phyloP scores from a whole-genome alignment of 2,113 vertebrate species.

The Pungitius pungitius region DNA sequence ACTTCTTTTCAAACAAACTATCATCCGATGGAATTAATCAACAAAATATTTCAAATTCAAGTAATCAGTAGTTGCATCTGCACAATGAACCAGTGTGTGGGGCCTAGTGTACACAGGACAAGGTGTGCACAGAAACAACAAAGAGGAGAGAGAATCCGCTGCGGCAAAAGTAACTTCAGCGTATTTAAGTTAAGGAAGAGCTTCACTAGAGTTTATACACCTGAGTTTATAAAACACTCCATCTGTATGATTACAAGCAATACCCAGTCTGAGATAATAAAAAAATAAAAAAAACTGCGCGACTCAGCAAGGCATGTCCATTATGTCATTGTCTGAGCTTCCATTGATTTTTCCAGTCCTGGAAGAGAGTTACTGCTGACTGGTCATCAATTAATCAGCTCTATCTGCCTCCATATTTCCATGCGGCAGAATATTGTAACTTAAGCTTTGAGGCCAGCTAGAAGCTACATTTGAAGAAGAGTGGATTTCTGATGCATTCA shows the following conservation, averaged over 20 bases:
- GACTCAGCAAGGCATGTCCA: slow-evolving; percentile 3
- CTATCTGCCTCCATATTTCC: slow-evolving; percentile 53
- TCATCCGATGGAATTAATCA: background rate
- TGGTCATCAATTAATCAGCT: slow-evolving; percentile 59
- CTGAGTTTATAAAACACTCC: background rate
- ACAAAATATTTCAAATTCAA: background rate
- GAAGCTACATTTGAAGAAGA: slow-evolving; percentile 20
- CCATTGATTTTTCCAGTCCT: slow-evolving; percentile 59
- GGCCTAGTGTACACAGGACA: background rate
- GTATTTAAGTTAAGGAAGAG: background rate
- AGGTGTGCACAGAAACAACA: background rate
- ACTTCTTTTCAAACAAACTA: background rate
- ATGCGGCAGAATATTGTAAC: slow-evolving; percentile 41
- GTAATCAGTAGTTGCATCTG: background rate
- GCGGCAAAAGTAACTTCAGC: background rate
- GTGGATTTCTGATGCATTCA: background rate
- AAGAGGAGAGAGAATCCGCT: background rate
- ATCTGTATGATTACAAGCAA: background rate
- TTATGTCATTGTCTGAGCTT: slow-evolving; percentile 31
- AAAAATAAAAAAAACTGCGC: slow-evolving; percentile 14
- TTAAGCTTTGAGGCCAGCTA: slow-evolving; percentile 21
- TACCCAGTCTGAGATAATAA: background rate
- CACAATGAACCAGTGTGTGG: background rate
- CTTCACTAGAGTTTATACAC: background rate
- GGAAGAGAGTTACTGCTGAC: slow-evolving; percentile 50